Conservation (phyloP, 2,888 invertebrate species). For the Malthinus flaveolus region DNA sequence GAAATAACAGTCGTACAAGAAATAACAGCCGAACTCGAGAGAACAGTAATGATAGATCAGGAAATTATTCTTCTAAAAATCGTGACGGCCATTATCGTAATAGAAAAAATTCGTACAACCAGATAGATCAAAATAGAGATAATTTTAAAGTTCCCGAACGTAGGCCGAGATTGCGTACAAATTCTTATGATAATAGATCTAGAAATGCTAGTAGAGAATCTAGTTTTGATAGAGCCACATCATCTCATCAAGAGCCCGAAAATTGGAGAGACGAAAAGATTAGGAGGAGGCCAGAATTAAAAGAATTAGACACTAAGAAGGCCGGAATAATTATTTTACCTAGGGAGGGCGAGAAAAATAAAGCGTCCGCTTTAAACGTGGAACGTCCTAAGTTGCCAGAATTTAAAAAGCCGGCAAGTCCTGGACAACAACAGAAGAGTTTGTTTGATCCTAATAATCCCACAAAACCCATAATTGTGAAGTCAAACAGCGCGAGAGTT, state of each 20-base stretch:
- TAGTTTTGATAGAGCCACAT: conserved; percentile 46
- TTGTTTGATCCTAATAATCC: conserved; percentile 68
- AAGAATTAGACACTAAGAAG: conserved; percentile 34
- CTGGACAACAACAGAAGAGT: conserved; percentile 54
- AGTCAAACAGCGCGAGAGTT: conserved; percentile 53
- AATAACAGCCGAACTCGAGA: conserved; percentile 46
- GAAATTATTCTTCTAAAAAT: conserved; percentile 5
- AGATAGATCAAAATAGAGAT: conserved; percentile 40
- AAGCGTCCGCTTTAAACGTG: conserved; percentile 29
- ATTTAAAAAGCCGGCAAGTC: conserved; percentile 29
- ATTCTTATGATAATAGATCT: conserved; percentile 36
- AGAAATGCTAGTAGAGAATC: conserved; percentile 44
- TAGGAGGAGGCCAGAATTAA: conserved; percentile 35
- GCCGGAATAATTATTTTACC: conserved; percentile 50
- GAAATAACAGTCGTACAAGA: conserved; percentile 27
- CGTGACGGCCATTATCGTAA: conserved; percentile 24
- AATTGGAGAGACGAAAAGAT: conserved; percentile 53
- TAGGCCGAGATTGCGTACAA: conserved; percentile 31
- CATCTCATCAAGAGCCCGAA: conserved; percentile 44
- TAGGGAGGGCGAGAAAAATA: conserved; percentile 35
- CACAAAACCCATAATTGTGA: conserved; percentile 73
- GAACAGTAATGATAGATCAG: conserved; percentile 36
- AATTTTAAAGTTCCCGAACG: conserved; percentile 47
- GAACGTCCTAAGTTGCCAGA: conserved; percentile 35
- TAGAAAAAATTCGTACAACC: conserved; percentile 41